phyloP scores from a whole-genome alignment of 2,797 vertebrate genomes.

The Cheirogaleus major region DNA sequence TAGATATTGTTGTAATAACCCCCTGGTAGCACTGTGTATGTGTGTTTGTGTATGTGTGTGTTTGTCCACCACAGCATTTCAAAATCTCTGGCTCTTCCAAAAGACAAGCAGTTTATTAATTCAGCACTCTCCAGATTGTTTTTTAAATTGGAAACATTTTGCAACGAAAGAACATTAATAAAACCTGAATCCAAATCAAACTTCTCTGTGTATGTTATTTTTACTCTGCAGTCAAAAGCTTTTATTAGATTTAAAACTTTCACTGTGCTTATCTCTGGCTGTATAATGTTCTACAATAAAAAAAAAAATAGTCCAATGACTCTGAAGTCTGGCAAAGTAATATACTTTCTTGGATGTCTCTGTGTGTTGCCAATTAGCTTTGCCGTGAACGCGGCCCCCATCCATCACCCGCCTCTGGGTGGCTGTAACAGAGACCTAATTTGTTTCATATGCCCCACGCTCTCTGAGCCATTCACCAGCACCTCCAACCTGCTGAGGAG shows the following conservation, averaged over 20 bases:
- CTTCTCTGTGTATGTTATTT: conserved; percentile 88
- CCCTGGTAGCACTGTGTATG: conserved; percentile 60
- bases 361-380: conserved; percentile 99
- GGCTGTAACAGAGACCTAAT: conserved; percentile 88
- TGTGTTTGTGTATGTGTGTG: background rate
- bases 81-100: conserved; percentile 81
- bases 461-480: conserved; percentile 89
- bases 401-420: conserved; percentile 99
- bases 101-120: conserved; percentile 86
- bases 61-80: conserved; percentile 78
- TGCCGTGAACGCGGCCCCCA: conserved; percentile 98
- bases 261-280: conserved; percentile 88
- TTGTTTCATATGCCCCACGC: conserved; percentile 88
- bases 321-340: conserved; percentile 91
- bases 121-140: conserved; percentile 86
- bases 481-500: conserved; percentile 92
- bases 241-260: conserved; percentile 92
- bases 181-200: conserved; percentile 88
- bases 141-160: conserved; percentile 91
- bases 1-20: conserved; percentile 82
- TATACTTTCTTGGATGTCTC: conserved; percentile 90
- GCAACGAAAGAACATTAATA: conserved; percentile 87
- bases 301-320: conserved; percentile 82
- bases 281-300: conserved; percentile 89
- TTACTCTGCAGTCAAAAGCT: conserved; percentile 89